Evolutionary conservation across 2,797 vertebrate species (phyloP), one percentile per base, ranked within the genome.

Genomic region (Momotus momota): DNA sequence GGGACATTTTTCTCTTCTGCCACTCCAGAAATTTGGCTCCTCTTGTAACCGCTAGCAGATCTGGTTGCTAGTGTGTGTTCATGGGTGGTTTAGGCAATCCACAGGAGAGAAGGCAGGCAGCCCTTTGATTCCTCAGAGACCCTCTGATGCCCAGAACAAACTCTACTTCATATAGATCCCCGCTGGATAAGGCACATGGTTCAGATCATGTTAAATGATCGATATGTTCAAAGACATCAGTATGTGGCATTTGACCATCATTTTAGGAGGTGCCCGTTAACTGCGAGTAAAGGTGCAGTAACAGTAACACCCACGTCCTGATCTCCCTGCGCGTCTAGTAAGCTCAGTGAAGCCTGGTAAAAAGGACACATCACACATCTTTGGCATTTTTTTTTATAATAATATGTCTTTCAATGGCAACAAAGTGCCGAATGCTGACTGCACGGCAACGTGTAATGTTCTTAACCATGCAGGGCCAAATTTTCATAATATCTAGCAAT

Each of bases 401-500:
- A 25, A 14, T 25, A 40, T 1, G 3, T 40, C 41, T 64, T 60
- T 85, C 46, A 25, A 45, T n/a, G 69, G 40, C 4, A 1, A 77
- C 19, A 21, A 73, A 91, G 57, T 35, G 35, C 74, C 52, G 71
- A 88, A 60, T 31, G 52, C 17, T 54, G 52, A 54, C 29, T 54
- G 27, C 52, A 54, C 27, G 72, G 52, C 41, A 78, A 65, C 20
- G 20, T 33, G 20, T 33, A 92, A 86, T 26, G n/a, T 89, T 85
- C 64, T 84, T 84, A 38, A 65, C 58, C 61, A 22, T 2, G 61
- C 69, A 81, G 54, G 25, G 45, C 14, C 62, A 49, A 65, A 91
- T 86, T 83, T 85, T 91, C 64, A 43, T 87, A 82, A 65, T 40
- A 86, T 61, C 77, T 65, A 52, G 45, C 57, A 65, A 92, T 72